Evolutionary conservation across 2,113 vertebrate genomes (phyloP), one percentile per base, ranked within the genome.

Genomic region (Gnathonemus echidnorhynchus): DNA sequence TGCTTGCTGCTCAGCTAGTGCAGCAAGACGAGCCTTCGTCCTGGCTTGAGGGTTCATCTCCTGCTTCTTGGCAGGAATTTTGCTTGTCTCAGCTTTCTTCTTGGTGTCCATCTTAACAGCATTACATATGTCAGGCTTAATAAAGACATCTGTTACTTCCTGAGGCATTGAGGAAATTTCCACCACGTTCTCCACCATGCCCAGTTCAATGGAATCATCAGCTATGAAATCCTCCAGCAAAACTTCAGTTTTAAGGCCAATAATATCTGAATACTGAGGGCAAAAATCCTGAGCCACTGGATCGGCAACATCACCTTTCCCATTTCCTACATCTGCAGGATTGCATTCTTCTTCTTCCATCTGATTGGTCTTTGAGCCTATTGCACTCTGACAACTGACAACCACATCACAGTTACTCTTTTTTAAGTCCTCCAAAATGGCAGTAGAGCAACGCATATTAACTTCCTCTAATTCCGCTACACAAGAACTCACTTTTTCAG

Each of bases 21-120:
- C 96, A 5, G 96, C 96, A 0, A 96, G 93, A 1, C 96, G 95
- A 19, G 96, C 96, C 93, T 96, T 97, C 56, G 96, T 96, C 90
- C 94, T 94, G 21, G 96, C 96, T 88, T 97, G 96, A 0, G 95
- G 96, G 84, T 97, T 97, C 96, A 96, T 96, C 70, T 96, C 94
- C 92, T 96, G 96, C 90, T 96, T 96, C 91, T 94, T 96, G 56
- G 95, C 94, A 91, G 94, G 94, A 58, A 89, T 92, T 21, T 3
- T 35, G 48, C n/a, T 70, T 84, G 88, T 80, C 2, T 70, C 62
- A 11, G 2, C 53, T 80, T 91, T 94, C 89, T 92, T 91, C 1
- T 90, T 89, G 5, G 49, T 90, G 11, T 90, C 88, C 2, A 49
- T 24, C 86, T 91, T 93, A 35, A 45, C 52, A 49, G 27, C 15